These are phyloP conservation scores for Drosophila rellima DNA, from an alignment of 2,888 invertebrate species.

Conservation along the genomic window DNA sequence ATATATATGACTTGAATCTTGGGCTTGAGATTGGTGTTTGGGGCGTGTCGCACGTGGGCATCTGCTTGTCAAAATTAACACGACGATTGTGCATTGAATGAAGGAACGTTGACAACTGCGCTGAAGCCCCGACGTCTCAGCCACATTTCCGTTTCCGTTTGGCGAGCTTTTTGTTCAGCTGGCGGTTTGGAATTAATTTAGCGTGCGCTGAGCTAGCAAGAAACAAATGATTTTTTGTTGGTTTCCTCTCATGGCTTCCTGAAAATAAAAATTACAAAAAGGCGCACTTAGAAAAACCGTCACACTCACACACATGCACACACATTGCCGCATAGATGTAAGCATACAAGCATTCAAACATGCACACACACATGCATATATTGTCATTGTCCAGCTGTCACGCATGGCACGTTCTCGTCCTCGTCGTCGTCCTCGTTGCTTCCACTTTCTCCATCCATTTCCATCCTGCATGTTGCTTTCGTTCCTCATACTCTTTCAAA, in stretches of 20 bases:
- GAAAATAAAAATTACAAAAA: slow-evolving; percentile 65
- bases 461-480: slow-evolving; percentile 44
- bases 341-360: slow-evolving; percentile 6
- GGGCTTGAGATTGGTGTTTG: slow-evolving; percentile 8
- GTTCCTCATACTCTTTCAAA: slow-evolving; percentile 16
- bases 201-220: slow-evolving; percentile 78
- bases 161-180: slow-evolving; percentile 70
- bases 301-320: slow-evolving; percentile 25
- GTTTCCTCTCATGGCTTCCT: slow-evolving; percentile 56
- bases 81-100: slow-evolving; percentile 70
- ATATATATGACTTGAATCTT: slow-evolving; percentile 14
- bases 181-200: slow-evolving; percentile 75
- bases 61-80: slow-evolving; percentile 79
- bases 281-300: slow-evolving; percentile 53
- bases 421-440: slow-evolving; percentile 30
- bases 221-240: slow-evolving; percentile 74
- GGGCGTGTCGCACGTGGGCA: slow-evolving; percentile 67
- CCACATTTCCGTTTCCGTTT: slow-evolving; percentile 79
- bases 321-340: slow-evolving; percentile 14
- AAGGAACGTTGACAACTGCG: slow-evolving; percentile 63
- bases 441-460: slow-evolving; percentile 44
- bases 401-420: slow-evolving; percentile 67
- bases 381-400: slow-evolving; percentile 80
- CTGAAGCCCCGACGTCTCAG: slow-evolving; percentile 67
- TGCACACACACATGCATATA: slow-evolving; percentile 32